Percentiles rank a stretch among this genome's conserved stretches.
phyloP scores from a whole-genome alignment of 2,113 vertebrate genomes.

The Tichodroma muraria region DNA sequence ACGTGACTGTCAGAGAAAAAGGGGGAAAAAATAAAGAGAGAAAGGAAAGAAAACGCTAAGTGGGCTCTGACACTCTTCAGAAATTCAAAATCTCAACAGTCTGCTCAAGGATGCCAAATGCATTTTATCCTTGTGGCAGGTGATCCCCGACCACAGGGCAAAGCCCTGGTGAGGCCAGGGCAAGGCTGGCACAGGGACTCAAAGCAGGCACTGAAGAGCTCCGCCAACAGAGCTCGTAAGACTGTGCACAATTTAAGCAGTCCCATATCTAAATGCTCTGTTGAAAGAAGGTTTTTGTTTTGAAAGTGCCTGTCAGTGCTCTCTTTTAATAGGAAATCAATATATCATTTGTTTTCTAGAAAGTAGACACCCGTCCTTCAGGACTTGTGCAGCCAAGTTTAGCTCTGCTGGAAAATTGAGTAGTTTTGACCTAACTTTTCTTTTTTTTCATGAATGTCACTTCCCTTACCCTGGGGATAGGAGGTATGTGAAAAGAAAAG shows the following conservation, averaged over 20 bases:
- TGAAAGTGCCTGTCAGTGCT: neutral
- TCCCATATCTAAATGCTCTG: neutral
- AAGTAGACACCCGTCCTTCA: slow-evolving; percentile 36
- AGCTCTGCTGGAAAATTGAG: slow-evolving; percentile 33
- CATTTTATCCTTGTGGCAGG: neutral
- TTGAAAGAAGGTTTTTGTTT: slow-evolving; percentile 26
- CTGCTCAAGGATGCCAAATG: neutral
- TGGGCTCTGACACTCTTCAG: neutral
- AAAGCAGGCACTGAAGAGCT: neutral
- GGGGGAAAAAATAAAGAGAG: neutral
- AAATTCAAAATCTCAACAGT: neutral
- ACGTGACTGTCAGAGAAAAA: neutral
- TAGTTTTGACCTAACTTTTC: slow-evolving; percentile 21
- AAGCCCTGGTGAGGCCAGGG: neutral
- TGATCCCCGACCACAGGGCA: neutral
- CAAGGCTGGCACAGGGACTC: neutral
- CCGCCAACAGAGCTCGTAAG: neutral
- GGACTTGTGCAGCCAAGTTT: slow-evolving; percentile 20
- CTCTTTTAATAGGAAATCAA: slow-evolving; percentile 46
- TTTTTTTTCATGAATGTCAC: neutral
- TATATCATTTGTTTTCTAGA: slow-evolving; percentile 51
- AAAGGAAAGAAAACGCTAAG: neutral
- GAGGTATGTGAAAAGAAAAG: neutral
- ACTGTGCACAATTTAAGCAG: neutral
- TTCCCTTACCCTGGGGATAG: neutral